These are phyloP conservation scores for Malaclemys terrapin DNA, from an alignment of 2,113 vertebrate species.

Conservation along the genomic window DNA sequence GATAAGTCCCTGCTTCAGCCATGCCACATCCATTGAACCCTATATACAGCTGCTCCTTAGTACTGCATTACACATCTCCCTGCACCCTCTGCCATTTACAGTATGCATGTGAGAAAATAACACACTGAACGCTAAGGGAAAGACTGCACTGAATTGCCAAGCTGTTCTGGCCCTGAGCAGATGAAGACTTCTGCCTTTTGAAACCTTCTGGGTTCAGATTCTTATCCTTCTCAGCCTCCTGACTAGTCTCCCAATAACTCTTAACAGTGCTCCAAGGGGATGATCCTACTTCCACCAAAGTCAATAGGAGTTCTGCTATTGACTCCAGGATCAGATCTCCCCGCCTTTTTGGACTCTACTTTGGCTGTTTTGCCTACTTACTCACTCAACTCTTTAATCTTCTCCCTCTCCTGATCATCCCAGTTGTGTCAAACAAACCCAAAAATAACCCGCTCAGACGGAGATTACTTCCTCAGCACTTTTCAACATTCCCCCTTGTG, in stretches of 20 bases:
- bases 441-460: accelerated
- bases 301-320: neutral
- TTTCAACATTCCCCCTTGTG: neutral
- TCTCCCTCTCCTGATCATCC: neutral
- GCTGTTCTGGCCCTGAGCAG: neutral
- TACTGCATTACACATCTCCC: neutral
- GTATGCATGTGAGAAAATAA: neutral
- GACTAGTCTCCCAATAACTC: neutral
- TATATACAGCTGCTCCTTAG: neutral
- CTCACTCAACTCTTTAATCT: neutral
- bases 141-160: neutral
- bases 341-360: neutral
- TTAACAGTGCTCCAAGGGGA: neutral
- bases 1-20: neutral
- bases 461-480: neutral
- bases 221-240: neutral
- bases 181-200: neutral
- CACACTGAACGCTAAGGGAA: neutral
- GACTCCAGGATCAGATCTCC: neutral
- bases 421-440: neutral
- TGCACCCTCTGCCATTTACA: neutral
- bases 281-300: neutral
- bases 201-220: neutral
- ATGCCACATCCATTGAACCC: accelerated
- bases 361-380: neutral